A percentile compares a stretch with the other conserved stretches of the same genome.
These are phyloP conservation scores for Vespertilio murinus DNA, from an alignment of 2,797 vertebrate genomes.

Conservation along the genomic window DNA sequence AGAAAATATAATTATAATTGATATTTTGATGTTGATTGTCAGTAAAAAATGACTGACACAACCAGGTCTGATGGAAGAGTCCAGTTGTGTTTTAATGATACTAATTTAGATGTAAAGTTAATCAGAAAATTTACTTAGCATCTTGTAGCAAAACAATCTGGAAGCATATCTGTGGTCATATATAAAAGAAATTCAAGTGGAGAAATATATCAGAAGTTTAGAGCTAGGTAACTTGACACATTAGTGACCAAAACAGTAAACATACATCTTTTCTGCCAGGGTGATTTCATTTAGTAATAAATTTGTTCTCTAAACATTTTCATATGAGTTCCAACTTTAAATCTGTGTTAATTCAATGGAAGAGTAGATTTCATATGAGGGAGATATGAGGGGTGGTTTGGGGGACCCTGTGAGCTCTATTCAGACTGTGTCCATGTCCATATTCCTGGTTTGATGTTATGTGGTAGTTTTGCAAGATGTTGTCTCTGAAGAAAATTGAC, in stretches of 20 bases:
- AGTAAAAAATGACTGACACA: background rate
- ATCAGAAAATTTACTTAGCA: background rate
- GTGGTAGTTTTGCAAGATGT: background rate
- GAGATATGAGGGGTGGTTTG: no score
- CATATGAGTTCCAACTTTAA: background rate
- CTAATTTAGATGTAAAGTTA: background rate
- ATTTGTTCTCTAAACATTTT: background rate
- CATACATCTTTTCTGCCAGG: background rate
- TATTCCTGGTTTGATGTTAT: background rate
- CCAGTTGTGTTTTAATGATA: no score
- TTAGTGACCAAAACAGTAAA: background rate
- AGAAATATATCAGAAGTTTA: background rate
- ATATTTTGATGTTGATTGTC: background rate
- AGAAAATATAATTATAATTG: background rate
- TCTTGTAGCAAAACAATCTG: background rate
- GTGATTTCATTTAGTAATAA: background rate
- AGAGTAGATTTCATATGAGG: background rate
- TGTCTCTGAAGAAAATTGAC: background rate
- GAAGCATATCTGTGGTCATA: background rate
- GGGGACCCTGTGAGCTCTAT: fast-evolving
- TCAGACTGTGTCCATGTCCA: background rate
- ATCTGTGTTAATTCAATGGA: background rate
- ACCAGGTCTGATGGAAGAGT: background rate
- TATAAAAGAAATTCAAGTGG: background rate
- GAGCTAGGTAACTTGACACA: background rate